A percentile compares a stretch with the other conserved stretches of the same genome.
These are phyloP conservation scores for Urocitellus parryii DNA, from an alignment of 2,113 vertebrate species.

Conservation along the genomic window DNA sequence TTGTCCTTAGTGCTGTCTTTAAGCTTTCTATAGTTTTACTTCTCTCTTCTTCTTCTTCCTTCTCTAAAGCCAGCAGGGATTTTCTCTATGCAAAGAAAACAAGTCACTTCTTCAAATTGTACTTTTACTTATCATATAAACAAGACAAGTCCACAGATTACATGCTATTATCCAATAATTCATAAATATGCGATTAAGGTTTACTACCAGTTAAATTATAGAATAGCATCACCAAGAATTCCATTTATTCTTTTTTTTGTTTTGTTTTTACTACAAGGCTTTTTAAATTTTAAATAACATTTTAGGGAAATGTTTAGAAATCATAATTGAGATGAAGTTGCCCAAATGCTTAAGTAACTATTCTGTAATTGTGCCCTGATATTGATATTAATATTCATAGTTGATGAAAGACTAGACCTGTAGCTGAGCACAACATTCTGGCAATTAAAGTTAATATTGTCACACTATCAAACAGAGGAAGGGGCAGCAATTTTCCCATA, in stretches of 20 bases:
- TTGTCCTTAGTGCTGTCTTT: conserved; percentile 97
- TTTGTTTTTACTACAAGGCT: background rate
- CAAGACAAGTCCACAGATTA: conserved; percentile 4
- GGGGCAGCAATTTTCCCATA: background rate
- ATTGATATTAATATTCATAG: background rate
- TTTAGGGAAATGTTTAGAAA: conserved; percentile 53
- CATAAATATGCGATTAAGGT: background rate
- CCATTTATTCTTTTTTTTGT: too few relatives aligned
- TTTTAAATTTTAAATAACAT: conserved; percentile 47
- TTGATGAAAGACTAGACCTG: background rate
- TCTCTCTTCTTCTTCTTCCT: conserved; percentile 97
- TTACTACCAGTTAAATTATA: background rate
- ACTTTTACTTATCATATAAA: conserved; percentile 31
- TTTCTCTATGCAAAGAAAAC: conserved; percentile 91
- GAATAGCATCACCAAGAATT: background rate
- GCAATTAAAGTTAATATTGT: background rate
- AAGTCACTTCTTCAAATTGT: conserved; percentile 57
- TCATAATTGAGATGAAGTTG: conserved; percentile 18
- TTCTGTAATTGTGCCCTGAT: background rate
- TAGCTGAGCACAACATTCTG: conserved; percentile 5
- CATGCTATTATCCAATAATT: background rate
- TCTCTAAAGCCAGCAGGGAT: conserved; percentile 95
- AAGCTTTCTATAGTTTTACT: conserved; percentile 99
- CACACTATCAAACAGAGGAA: background rate
- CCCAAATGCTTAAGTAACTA: conserved; percentile 18